Evolutionary conservation across 2,888 invertebrate genomes (phyloP).

Genomic region (Tipula unca): DNA sequence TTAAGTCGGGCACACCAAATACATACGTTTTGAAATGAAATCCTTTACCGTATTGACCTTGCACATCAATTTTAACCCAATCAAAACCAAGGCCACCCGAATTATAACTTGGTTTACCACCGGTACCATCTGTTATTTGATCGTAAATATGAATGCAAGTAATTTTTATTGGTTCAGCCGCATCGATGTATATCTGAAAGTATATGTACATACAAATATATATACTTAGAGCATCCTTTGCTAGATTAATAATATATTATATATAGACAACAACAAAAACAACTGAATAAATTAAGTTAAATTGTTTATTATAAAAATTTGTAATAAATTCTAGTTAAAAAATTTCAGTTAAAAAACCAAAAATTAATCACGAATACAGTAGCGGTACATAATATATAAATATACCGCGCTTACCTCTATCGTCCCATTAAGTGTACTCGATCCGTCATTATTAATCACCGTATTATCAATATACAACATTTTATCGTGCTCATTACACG

Average conservation of each 20-base stretch:
- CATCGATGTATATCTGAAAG: slow-evolving; percentile 25
- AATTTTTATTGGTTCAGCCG: slow-evolving; percentile 23
- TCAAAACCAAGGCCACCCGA: slow-evolving; percentile 42
- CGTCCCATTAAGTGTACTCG: slow-evolving; percentile 25
- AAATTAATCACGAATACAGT: not conserved
- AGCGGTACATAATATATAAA: not conserved
- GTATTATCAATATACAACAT: slow-evolving; percentile 25
- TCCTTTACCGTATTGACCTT: slow-evolving; percentile 41
- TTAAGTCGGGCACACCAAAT: slow-evolving; percentile 31
- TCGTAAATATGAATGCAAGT: slow-evolving; percentile 26
- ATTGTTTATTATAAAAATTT: not conserved
- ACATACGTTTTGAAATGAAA: slow-evolving; percentile 44
- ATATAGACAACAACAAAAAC: not conserved
- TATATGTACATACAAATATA: not conserved
- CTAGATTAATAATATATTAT: no score
- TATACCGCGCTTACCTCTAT: slow-evolving; percentile 23
- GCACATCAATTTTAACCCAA: slow-evolving; percentile 40
- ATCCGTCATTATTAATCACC: slow-evolving; percentile 24
- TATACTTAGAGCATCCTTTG: no score
- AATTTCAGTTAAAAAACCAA: not conserved
- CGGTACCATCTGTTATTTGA: slow-evolving; percentile 24
- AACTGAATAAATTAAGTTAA: not conserved
- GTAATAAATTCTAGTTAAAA: not conserved
- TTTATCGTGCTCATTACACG: slow-evolving; percentile 21
- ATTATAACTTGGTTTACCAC: slow-evolving; percentile 23